Base-by-base conservation (phyloP, 2,797 vertebrate species). In the Euthynnus affinis region DNA sequence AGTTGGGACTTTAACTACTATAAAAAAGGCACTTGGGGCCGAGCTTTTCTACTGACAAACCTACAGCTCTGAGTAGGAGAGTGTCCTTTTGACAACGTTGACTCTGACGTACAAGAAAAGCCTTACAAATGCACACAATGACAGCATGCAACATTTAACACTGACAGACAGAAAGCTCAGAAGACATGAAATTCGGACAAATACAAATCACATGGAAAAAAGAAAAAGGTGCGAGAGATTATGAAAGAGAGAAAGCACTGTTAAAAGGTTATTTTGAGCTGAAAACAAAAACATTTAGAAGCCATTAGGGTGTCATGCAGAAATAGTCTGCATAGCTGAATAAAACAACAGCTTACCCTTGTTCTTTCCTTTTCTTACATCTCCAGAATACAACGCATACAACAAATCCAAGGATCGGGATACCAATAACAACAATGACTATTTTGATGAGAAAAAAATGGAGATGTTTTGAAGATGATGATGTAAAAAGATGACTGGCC, bases 281-380 rank as follows among this genome's bases (percentile, higher is more conserved):
- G 37, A 9, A 37, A 37, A 37, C 37, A 10, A 37, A 37, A 37
- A 37, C 9, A 37, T 10, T 10, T 0, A 37, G 37, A 9, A 9
- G 34, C 9, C 34, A 37, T 46, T 17, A 18, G 17, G 18, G 17
- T 0, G n/a, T n/a, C n/a, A n/a, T n/a, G n/a, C n/a, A n/a, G n/a
- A n/a, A n/a, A n/a, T n/a, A n/a, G n/a, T n/a, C 46, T 44, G 18
- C 44, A 59, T 5, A 74, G 14, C 1, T 29, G 0, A 81, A 77
- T 65, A 42, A 80, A 73, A 60, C n/a, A n/a, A n/a, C 4, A 34
- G 4, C 59, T 92, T 92, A 91, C 89, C 87, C n/a, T n/a, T n/a
- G n/a, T n/a, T n/a, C 1, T 32, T 1, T 18, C 1, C 78, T n/a
- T 57, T 72, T 29, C 27, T 5, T 29, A n/a, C n/a, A n/a, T n/a